A percentile compares a stretch with the other conserved stretches of the same genome.
phyloP scores from a whole-genome alignment of 2,888 invertebrate species.

The Orthonevra nobilis region DNA sequence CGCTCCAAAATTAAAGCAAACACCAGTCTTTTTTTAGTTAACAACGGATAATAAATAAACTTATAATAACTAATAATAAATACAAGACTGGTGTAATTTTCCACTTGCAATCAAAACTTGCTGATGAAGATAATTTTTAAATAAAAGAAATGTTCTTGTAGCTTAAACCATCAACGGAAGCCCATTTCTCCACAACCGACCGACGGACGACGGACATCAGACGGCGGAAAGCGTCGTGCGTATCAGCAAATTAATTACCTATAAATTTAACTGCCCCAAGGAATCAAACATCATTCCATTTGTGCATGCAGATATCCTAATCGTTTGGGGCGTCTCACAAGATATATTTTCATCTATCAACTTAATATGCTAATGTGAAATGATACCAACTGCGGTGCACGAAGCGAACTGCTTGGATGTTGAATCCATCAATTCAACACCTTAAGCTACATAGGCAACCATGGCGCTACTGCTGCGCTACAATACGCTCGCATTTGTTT shows the following conservation, averaged over 20 bases:
- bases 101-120: too few species aligned
- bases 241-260: conserved; percentile 65
- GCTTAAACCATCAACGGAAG: too few species aligned
- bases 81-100: too few species aligned
- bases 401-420: conserved; percentile 63
- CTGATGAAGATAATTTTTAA: too few species aligned
- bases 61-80: too few species aligned
- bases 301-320: conserved; percentile 68
- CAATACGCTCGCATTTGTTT: conserved; percentile 3
- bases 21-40: too few species aligned
- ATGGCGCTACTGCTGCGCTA: background rate
- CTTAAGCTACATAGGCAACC: conserved; percentile 61
- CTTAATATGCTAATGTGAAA: conserved; percentile 67
- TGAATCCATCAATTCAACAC: conserved; percentile 71
- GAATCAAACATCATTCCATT: conserved; percentile 57
- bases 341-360: conserved; percentile 70
- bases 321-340: conserved; percentile 67
- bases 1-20: too few species aligned
- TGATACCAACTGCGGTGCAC: conserved; percentile 50
- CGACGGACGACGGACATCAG: background rate
- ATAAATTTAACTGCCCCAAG: conserved; percentile 60
- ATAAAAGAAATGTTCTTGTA: too few species aligned
- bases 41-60: too few species aligned
- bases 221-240: conserved; percentile 23
- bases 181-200: too few species aligned